phyloP scores from a whole-genome alignment of 2,113 vertebrate species.

The Campylorhamphus procurvoides region DNA sequence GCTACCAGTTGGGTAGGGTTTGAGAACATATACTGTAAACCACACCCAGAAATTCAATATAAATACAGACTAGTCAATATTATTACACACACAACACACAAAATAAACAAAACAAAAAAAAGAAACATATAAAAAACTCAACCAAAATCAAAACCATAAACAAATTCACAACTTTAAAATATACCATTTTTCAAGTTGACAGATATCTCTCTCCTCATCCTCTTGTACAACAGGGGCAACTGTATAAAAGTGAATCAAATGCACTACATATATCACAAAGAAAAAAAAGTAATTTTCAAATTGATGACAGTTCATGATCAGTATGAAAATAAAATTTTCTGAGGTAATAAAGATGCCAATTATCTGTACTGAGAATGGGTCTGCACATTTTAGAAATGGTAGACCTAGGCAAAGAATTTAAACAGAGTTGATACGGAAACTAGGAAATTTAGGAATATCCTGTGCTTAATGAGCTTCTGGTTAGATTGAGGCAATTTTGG shows the following conservation, averaged over 20 bases:
- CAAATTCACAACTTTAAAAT: neutral
- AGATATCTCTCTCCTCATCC: neutral
- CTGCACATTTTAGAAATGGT: neutral
- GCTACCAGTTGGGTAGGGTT: neutral
- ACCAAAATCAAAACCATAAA: neutral
- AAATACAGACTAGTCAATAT: neutral
- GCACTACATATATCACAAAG: neutral
- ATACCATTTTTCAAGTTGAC: neutral
- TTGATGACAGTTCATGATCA: neutral
- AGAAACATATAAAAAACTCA: neutral
- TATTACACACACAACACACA: neutral
- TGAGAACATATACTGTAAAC: neutral
- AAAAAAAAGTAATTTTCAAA: neutral
- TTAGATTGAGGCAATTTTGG: neutral
- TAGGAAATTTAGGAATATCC: neutral
- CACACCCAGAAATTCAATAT: neutral
- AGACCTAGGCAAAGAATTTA: neutral
- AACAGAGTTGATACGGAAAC: neutral
- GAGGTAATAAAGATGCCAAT: neutral
- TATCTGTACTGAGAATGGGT: neutral
- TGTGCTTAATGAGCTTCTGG: neutral
- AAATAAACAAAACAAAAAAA: neutral
- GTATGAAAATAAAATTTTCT: neutral
- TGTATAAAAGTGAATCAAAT: neutral
- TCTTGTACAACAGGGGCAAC: neutral